Base-by-base conservation (phyloP, 2,888 invertebrate species). In the Trichacis sp. region DNA sequence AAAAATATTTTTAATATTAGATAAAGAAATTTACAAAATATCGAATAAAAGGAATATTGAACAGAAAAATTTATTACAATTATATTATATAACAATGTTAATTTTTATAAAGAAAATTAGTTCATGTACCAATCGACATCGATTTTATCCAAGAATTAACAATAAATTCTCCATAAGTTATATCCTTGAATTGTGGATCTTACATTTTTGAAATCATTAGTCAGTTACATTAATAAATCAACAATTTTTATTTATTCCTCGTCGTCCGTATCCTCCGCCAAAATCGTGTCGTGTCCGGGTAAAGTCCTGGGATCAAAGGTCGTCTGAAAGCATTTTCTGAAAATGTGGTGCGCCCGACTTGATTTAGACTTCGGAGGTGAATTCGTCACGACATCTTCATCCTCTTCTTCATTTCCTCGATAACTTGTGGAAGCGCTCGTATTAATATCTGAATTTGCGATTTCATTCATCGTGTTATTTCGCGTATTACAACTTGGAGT, bases 251-350 rank as follows among this genome's bases (percentile, higher is more conserved):
- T 19, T 48, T 15, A 55, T 14, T 47, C 56, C 8, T 89, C 89
- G 77, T 89, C 88, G 76, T 93, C 93, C 1, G 93, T 92, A 79
- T 92, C 90, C 59, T 89, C 89, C n/a, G 90, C 92, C 73, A 91
- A 86, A 40, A 92, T 85, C 47, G 85, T 85, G 71, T 89, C 87
- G 68, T 87, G 87, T 36, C 89, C 87, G 62, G 88, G 87, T 42
- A 85, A 70, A 65, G 78, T 80, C 70, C 86, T 86, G 6, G 89
- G 88, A 73, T 91, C 88, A 76, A 89, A 91, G n/a, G 93, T 92
- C 43, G 88, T 85, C 82, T 93, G 90, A 82, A 92, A 92, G 80
- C 93, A 93, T 62, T 91, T 88, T 64, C 88, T 88, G 76, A 93
- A 93, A 54, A 93, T 88, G 0, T 88, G 85, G 76, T 89, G 88